Evolutionary conservation across 2,888 invertebrate genomes (phyloP), one percentile per base, ranked within the genome.

Genomic region (Andrena dorsata): DNA sequence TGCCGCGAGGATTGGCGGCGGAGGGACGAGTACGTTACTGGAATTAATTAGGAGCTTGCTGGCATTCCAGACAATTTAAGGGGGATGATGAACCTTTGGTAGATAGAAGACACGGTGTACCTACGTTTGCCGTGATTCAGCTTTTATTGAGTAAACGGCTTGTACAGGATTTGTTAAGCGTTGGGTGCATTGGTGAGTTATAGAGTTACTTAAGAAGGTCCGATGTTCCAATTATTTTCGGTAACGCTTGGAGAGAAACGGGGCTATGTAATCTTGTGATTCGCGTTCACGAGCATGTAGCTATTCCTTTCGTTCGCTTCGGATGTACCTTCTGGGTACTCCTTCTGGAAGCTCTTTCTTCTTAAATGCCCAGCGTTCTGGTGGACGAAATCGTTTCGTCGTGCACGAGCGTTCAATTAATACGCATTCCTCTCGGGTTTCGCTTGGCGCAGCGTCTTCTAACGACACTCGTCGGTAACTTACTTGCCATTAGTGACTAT

Each of bases 361-460:
- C 10, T 4, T 41, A 41, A 41, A 41, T 16, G 13, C 16, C 16
- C 35, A 16, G 10, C 16, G 2, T 61, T 61, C 60, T 32, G 30
- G 2, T 28, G 2, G 60, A 13, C 13, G 3, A n/a, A 32, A 53
- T 0, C 32, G 13, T 53, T 32, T 66, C 53, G 32, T 51, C 30
- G 49, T 13, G 35, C 32, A 16, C 10, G 41, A 16, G 41, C 13
- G 5, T 41, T 51, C 26, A 28, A 75, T 65, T 75, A 28, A 76
- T 65, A 64, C 32, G 61, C 64, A 53, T 79, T 35, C 53, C 51
- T 23, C 32, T 10, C 30, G 35, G 26, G 16, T 74, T 51, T 58
- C 72, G 28, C 49, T 69, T 66, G 66, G 74, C 66, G 60, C 66
- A 49, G 26, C 7, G 35, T 26, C 20, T 28, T 65, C 32, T 4